phyloP scores from a whole-genome alignment of 2,888 invertebrate species.

The Trachelus troglodyta region DNA sequence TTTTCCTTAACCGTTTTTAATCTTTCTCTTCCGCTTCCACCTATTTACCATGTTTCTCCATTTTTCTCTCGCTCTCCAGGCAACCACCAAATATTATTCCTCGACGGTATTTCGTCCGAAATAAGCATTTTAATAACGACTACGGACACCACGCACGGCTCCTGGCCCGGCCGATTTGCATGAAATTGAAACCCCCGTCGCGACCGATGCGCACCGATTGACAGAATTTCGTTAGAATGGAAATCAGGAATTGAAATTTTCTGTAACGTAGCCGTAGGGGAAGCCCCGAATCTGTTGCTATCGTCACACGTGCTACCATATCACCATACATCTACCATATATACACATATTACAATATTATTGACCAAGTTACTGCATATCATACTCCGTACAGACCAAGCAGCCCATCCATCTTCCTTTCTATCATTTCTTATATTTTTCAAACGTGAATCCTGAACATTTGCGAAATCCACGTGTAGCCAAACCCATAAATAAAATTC shows the following conservation, averaged over 20 bases:
- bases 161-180: constrained; percentile 47
- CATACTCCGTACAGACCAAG: no score
- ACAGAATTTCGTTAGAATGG: constrained; percentile 49
- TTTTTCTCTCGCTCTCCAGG: neutral
- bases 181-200: constrained; percentile 52
- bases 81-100: constrained; percentile 5
- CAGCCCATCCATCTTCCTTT: no score
- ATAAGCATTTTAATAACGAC: constrained; percentile 45
- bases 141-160: constrained; percentile 9
- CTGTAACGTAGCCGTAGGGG: constrained; percentile 16
- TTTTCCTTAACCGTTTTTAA: neutral
- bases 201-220: constrained; percentile 32
- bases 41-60: no score
- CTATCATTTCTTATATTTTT: no score
- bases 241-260: constrained; percentile 52
- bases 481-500: no score
- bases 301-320: no score
- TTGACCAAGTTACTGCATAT: no score
- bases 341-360: no score
- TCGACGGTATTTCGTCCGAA: constrained; percentile 26
- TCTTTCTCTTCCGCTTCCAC: neutral
- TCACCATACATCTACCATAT: no score
- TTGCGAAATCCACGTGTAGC: no score
- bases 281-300: no score
- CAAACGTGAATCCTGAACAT: no score